These are phyloP conservation scores for Mercenaria mercenaria DNA, from an alignment of 1,140 invertebrate genomes.

Conservation along the genomic window DNA sequence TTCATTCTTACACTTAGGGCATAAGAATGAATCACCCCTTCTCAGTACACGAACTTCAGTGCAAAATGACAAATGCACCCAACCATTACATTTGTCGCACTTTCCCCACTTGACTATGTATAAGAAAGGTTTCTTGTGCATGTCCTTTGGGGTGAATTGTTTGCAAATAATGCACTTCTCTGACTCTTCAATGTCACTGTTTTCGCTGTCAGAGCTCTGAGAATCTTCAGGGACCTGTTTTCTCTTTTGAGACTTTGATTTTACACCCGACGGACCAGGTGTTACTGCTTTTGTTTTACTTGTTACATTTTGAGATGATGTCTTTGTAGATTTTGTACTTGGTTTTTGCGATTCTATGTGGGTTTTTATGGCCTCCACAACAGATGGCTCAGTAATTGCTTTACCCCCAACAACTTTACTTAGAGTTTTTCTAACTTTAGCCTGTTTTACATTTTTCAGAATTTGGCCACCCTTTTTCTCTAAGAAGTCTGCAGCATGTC, in stretches of 20 bases:
- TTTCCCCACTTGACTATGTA: no score
- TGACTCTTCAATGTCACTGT: neutral
- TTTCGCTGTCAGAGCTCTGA: neutral
- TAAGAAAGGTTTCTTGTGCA: no score
- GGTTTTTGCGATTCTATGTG: neutral
- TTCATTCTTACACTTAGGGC: neutral
- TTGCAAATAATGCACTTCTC: neutral
- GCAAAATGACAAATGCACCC: no score
- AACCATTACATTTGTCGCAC: no score
- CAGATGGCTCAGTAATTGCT: neutral
- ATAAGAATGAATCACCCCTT: neutral
- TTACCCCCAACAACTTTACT: slow-evolving; percentile 12
- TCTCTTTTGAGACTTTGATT: neutral
- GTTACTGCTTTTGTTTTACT: neutral
- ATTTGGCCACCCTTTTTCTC: no score
- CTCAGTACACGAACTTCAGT: no score
- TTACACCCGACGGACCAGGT: neutral
- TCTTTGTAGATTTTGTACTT: neutral
- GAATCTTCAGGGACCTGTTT: neutral
- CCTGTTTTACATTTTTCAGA: slow-evolving; percentile 4
- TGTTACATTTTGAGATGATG: neutral
- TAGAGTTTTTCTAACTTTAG: slow-evolving; percentile 14
- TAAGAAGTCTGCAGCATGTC: neutral
- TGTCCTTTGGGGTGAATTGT: neutral
- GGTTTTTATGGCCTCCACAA: neutral